Percentiles rank a stretch among this genome's conserved stretches.
Conservation (phyloP, 1,140 invertebrate species). For the Sweltsa coloradensis region DNA sequence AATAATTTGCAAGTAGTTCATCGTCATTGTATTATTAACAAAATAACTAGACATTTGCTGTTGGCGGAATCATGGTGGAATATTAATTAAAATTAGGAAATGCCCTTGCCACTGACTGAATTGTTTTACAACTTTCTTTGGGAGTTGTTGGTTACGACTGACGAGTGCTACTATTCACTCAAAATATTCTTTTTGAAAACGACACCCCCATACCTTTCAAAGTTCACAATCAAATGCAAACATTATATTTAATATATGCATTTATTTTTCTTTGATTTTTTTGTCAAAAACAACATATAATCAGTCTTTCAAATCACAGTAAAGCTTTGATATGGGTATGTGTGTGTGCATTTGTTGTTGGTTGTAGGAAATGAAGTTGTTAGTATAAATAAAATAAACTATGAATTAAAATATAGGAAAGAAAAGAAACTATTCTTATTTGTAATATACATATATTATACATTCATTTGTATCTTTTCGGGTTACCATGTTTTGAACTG, state of each 20-base stretch:
- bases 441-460: neutral
- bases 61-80: too few species aligned
- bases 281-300: conserved; percentile 16
- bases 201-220: conserved; percentile 5
- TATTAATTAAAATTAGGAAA: too few species aligned
- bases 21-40: too few species aligned
- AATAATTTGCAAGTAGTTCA: too few species aligned
- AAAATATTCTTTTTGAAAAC: too few species aligned
- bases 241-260: conserved; percentile 6
- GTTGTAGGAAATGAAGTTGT: neutral
- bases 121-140: too few species aligned
- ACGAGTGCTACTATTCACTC: too few species aligned
- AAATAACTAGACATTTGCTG: too few species aligned
- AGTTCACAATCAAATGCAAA: conserved; percentile 7
- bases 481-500: too few species aligned
- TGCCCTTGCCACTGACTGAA: too few species aligned
- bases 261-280: conserved; percentile 9
- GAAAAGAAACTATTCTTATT: neutral
- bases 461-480: too few species aligned
- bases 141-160: too few species aligned
- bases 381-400: conserved; percentile 8
- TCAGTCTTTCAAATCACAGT: conserved; percentile 19
- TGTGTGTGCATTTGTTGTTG: conserved; percentile 14
- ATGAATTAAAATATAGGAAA: conserved; percentile 5
- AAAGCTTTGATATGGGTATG: conserved; percentile 17